Evolutionary conservation across 2,113 vertebrate genomes (phyloP).

Genomic region (Orthonyx spaldingii): DNA sequence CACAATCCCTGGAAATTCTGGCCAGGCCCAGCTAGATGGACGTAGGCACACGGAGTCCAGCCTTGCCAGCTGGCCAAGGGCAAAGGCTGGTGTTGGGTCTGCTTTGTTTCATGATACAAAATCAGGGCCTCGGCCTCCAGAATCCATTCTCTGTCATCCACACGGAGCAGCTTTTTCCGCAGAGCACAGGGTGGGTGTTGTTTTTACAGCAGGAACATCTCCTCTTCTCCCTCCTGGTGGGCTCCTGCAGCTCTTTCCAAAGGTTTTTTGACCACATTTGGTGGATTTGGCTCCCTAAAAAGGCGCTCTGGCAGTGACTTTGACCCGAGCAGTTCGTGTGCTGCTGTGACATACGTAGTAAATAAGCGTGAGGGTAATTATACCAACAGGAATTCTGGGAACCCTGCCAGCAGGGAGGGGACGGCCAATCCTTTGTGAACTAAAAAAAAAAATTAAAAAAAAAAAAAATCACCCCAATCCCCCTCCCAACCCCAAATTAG

Average conservation of each 20-base stretch:
- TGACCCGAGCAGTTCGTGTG: neutral
- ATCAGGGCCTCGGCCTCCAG: neutral
- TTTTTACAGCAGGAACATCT: neutral
- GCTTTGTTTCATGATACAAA: neutral
- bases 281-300: neutral
- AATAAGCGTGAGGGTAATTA: conserved; percentile 44
- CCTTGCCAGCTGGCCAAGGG: neutral
- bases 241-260: neutral
- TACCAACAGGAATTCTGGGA: conserved; percentile 49
- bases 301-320: neutral
- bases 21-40: neutral
- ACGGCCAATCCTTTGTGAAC: conserved; percentile 8
- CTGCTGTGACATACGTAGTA: conserved; percentile 35
- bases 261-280: neutral
- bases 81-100: neutral
- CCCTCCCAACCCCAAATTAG: conserved; percentile 9
- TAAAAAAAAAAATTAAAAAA: neutral
- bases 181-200: neutral
- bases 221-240: neutral
- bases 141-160: neutral
- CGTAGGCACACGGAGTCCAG: rapidly evolving
- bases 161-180: neutral
- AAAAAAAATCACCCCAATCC: neutral
- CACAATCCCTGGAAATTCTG: neutral
- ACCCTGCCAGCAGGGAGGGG: neutral